These are phyloP conservation scores for Agrochola macilenta DNA, from an alignment of 2,888 invertebrate genomes.

Conservation along the genomic window DNA sequence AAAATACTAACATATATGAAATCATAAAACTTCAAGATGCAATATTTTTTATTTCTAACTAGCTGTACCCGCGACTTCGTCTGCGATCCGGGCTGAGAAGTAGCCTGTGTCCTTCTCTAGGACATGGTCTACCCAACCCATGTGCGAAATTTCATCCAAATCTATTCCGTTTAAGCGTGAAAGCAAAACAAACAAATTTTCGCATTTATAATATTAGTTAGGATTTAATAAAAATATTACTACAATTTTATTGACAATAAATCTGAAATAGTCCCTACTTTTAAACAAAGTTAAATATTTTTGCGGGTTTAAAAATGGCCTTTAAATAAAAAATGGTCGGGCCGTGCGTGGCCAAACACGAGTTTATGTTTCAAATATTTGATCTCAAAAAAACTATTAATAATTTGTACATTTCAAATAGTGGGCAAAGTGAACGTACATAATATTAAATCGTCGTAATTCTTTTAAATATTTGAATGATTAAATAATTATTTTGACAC, in stretches of 20 bases:
- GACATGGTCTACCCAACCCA: too few species aligned
- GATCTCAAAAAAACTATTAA: not conserved
- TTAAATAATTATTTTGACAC: not conserved
- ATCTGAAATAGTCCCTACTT: not conserved
- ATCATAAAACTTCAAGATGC: slow-evolving; percentile 10
- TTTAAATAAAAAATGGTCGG: not conserved
- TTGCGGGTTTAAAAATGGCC: not conserved
- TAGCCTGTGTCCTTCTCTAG: too few species aligned
- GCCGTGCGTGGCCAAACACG: not conserved
- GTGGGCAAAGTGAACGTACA: not conserved
- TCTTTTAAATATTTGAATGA: not conserved
- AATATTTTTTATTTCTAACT: slow-evolving; percentile 18
- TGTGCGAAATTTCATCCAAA: too few species aligned
- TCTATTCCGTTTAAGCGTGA: too few species aligned
- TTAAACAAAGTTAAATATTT: not conserved
- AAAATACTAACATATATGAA: slow-evolving; percentile 25
- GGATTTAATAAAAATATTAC: slow-evolving; percentile 7
- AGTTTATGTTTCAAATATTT: not conserved
- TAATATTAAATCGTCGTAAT: not conserved
- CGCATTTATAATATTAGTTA: too few species aligned
- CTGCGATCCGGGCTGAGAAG: too few species aligned
- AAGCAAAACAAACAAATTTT: too few species aligned
- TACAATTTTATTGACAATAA: slow-evolving; percentile 4
- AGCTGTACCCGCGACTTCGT: too few species aligned
- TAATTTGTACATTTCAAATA: not conserved